A percentile compares a stretch with the other conserved stretches of the same genome.
Evolutionary conservation across 23 tunicate genomes (phyloP).

Genomic region (Clavelina lepadiformis): DNA sequence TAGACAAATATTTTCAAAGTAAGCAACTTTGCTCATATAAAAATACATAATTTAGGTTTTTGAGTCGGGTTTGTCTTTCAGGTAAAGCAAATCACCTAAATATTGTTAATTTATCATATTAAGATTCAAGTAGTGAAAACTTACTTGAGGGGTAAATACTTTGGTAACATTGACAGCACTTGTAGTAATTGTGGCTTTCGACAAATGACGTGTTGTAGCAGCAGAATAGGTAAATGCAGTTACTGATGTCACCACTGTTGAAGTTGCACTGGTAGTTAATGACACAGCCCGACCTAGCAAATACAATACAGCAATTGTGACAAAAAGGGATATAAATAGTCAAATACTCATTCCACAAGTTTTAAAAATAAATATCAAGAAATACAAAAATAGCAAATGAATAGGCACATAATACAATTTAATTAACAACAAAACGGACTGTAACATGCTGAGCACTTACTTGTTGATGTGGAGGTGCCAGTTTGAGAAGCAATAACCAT

Average conservation of each 20-base stretch:
- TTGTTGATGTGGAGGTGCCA: not conserved
- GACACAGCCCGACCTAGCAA: not conserved
- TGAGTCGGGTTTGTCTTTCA: too few species aligned
- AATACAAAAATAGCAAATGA: not conserved
- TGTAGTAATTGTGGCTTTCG: constrained; percentile 40
- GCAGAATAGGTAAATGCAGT: constrained; percentile 38
- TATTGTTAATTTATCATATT: too few species aligned
- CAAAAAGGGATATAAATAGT: not conserved
- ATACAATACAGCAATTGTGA: not conserved
- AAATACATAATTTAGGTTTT: too few species aligned
- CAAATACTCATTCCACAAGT: too few species aligned
- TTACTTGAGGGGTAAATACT: constrained; percentile 64
- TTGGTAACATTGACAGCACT: constrained; percentile 58
- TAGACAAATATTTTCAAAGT: too few species aligned
- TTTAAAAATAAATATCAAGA: not conserved
- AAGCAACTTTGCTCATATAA: too few species aligned
- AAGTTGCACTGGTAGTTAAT: not conserved
- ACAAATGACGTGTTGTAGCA: constrained; percentile 12
- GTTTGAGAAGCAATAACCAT: not conserved
- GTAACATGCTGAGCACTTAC: not conserved
- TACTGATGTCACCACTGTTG: constrained; percentile 12
- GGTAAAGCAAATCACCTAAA: too few species aligned
- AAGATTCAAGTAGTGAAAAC: too few species aligned
- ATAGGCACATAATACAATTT: not conserved
- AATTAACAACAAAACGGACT: not conserved